Evolutionary conservation across 2,113 vertebrate species (phyloP).

Genomic region (Origma solitaria): DNA sequence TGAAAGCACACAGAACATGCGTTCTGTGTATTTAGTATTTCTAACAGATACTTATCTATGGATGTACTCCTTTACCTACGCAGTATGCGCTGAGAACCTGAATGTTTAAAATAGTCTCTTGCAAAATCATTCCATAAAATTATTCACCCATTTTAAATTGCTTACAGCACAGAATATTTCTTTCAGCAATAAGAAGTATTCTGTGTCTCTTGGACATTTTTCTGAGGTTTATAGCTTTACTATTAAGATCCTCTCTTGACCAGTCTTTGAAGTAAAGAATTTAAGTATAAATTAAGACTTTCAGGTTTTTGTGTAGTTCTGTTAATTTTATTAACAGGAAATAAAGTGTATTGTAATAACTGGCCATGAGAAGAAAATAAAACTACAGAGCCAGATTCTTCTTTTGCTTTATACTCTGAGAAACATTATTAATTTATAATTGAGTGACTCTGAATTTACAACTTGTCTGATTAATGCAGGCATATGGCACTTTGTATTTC

Average conservation of each 20-base stretch:
- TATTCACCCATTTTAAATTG: neutral
- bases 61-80: neutral
- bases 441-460: conserved; percentile 44
- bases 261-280: neutral
- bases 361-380: neutral
- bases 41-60: neutral
- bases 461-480: conserved; percentile 62
- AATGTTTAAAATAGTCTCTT: neutral
- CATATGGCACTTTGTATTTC: conserved; percentile 50
- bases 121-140: neutral
- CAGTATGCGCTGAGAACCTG: neutral
- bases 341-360: neutral
- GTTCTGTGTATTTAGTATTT: neutral
- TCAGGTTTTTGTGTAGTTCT: neutral
- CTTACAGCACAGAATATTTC: neutral
- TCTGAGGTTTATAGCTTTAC: neutral
- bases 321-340: neutral
- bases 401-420: neutral
- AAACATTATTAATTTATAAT: conserved; percentile 54
- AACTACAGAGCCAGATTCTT: neutral
- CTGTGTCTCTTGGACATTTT: neutral
- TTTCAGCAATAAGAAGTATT: neutral
- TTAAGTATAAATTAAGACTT: neutral
- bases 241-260: neutral
- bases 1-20: neutral